Evolutionary conservation across 2,797 vertebrate genomes (phyloP), one percentile per base, ranked within the genome.

Genomic region (Anguilla anguilla): DNA sequence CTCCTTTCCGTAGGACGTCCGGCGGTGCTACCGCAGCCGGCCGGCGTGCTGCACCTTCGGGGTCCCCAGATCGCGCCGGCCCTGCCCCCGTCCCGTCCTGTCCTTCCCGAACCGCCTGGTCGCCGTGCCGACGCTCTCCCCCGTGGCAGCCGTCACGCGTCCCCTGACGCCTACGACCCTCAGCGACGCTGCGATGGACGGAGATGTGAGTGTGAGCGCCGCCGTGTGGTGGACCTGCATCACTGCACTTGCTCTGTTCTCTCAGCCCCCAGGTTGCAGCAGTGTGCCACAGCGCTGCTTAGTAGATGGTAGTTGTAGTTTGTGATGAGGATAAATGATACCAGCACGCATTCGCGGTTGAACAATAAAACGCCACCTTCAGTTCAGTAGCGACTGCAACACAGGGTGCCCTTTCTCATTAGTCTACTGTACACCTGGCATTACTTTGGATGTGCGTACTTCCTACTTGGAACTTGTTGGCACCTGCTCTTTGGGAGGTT

Each of bases 21-120:
- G 0, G 89, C 98, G 89, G 89, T 98, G 93, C 94, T 99, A 72
- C 94, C 97, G 57, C 97, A 96, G 92, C 92, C 97, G 0, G 28
- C 96, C 59, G 94, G 94, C 91, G 90, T 99, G 90, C 95, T 98
- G 0, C 98, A 98, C 89, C 96, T 99, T 88, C 97, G 97, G 91
- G 90, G 96, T 2, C 92, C 97, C 11, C 96, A 95, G 81, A 89
- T 96, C 5, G 89, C 96, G 77, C 88, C 94, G 79, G 88, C 95
- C 3, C 96, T 94, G 22, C 93, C 95, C n/a, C n/a, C n/a, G n/a
- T n/a, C n/a, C n/a, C 0, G 92, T 95, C 77, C 89, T 96, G 57
- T 85, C 94, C 0, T 89, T 98, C 74, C n/a, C 95, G 0, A 92
- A 95, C 69, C 97, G 94, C 51, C 88, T 96, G 89, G 89, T 96